A percentile compares a stretch with the other conserved stretches of the same genome.
These are phyloP conservation scores for Micrastur ruficollis DNA, from an alignment of 2,797 vertebrate species.

Conservation along the genomic window DNA sequence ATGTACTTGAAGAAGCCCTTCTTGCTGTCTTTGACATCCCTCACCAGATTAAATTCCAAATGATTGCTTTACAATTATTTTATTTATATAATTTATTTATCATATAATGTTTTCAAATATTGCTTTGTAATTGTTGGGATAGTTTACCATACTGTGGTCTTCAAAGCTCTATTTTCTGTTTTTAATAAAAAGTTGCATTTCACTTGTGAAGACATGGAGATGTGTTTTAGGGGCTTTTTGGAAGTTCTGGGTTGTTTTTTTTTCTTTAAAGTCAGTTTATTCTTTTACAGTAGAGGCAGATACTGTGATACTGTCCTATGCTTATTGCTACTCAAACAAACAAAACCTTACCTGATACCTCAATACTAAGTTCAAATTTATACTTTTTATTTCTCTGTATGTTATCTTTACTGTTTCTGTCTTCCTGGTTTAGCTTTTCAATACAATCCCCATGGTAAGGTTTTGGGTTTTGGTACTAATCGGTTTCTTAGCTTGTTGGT, in stretches of 20 bases:
- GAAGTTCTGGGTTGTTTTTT: neutral
- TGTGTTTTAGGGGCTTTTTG: neutral
- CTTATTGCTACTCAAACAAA: neutral
- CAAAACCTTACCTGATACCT: neutral
- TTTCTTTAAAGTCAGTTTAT: neutral
- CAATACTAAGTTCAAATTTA: neutral
- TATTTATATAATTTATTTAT: too few relatives aligned
- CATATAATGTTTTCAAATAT: too few relatives aligned
- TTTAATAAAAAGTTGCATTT: neutral
- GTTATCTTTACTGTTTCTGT: neutral
- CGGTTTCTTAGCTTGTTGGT: neutral
- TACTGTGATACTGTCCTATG: neutral
- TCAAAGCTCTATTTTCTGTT: neutral
- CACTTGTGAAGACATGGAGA: neutral
- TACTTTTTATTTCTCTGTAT: neutral
- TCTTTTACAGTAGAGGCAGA: neutral
- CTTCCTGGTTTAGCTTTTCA: neutral
- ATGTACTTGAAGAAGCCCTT: too few relatives aligned
- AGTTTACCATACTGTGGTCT: neutral
- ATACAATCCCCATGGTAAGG: neutral
- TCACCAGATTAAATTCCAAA: too few relatives aligned
- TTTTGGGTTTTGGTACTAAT: neutral
- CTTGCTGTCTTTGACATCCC: too few relatives aligned
- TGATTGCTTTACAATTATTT: too few relatives aligned
- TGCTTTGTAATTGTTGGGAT: neutral